phyloP scores from a whole-genome alignment of 2,797 vertebrate species.

The Agapornis canus region DNA sequence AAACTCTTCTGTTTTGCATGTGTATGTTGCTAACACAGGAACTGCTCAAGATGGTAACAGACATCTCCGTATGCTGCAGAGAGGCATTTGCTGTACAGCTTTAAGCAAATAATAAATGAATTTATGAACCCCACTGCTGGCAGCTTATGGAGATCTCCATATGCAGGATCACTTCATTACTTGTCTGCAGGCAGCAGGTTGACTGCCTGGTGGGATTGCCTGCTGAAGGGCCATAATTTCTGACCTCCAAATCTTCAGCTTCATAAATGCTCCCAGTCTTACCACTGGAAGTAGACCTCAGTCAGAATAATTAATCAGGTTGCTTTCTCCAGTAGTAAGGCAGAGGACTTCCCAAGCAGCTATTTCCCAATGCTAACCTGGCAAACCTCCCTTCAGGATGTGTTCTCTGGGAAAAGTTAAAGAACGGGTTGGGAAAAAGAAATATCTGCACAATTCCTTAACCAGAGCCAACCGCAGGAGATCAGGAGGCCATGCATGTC shows the following conservation, averaged over 20 bases:
- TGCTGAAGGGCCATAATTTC: rapidly evolving
- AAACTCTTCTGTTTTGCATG: not conserved
- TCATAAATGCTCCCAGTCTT: not conserved
- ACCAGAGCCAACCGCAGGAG: not conserved
- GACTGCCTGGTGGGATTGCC: not conserved
- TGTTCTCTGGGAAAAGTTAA: not conserved
- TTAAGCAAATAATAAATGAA: not conserved
- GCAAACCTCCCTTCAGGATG: not conserved
- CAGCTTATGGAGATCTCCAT: rapidly evolving
- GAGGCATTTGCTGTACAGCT: not conserved
- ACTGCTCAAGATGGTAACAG: not conserved
- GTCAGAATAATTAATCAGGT: not conserved
- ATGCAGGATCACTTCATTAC: not conserved
- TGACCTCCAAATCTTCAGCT: not conserved
- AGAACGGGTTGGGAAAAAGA: not conserved
- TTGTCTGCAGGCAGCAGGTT: rapidly evolving
- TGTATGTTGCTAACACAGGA: not conserved
- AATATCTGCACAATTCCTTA: not conserved
- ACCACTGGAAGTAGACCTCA: not conserved
- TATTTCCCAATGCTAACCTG: not conserved
- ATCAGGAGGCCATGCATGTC: not conserved
- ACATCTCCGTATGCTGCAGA: not conserved
- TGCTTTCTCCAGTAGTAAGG: not conserved
- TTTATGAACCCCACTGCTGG: not conserved
- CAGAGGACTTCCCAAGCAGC: not conserved